These are phyloP conservation scores for Drosophila persimilis DNA, from an alignment of 1,140 invertebrate genomes.

Conservation along the genomic window DNA sequence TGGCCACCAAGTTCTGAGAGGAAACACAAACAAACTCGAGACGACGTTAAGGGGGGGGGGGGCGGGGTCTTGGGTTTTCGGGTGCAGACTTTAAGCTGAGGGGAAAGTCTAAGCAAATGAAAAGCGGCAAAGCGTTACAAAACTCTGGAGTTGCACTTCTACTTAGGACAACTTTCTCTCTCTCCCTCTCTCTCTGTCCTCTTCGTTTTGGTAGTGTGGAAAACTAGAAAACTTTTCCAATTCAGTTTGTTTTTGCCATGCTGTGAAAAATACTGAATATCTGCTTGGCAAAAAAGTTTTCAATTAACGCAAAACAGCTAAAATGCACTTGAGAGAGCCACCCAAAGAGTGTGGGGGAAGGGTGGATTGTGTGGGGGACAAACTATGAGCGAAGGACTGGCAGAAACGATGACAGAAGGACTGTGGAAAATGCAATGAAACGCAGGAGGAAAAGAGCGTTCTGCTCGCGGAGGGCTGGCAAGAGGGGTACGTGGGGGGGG, in stretches of 20 bases:
- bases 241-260: conserved; percentile 65
- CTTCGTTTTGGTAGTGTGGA: conserved; percentile 16
- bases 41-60: conserved; percentile 1
- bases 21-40: conserved; percentile 39
- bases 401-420: no score
- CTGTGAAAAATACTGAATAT: conserved; percentile 68
- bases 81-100: conserved; percentile 46
- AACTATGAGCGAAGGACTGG: no score
- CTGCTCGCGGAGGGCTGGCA: no score
- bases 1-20: conserved; percentile 52
- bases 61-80: conserved; percentile 9
- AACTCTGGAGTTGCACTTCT: conserved; percentile 57
- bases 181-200: no score
- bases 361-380: background rate
- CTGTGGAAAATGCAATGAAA: no score
- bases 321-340: conserved; percentile 57
- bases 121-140: conserved; percentile 72
- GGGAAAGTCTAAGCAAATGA: conserved; percentile 66
- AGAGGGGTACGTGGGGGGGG: background rate
- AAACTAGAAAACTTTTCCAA: conserved; percentile 70
- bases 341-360: background rate
- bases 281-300: conserved; percentile 64
- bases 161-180: conserved; percentile 39
- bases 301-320: conserved; percentile 74
- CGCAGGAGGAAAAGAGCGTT: background rate